Evolutionary conservation across 2,797 vertebrate species (phyloP).

Genomic region (Hozukius guyotensis): DNA sequence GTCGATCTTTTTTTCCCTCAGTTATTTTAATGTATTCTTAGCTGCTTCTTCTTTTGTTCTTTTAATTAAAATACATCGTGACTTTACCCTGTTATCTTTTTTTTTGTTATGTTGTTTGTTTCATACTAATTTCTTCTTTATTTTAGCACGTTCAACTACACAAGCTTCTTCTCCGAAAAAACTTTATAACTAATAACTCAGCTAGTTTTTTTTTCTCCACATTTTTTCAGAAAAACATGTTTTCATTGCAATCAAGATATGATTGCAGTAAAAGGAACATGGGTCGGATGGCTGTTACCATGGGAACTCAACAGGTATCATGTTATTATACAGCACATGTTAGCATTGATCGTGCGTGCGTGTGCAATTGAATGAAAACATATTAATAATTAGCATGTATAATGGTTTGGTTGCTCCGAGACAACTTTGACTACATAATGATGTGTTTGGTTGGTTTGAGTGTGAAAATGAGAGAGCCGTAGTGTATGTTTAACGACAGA

Average conservation of each 20-base stretch:
- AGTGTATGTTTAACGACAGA: slow-evolving; percentile 1
- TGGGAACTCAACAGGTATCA: background rate
- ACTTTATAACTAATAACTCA: background rate
- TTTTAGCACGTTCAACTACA: background rate
- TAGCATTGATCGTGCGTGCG: background rate
- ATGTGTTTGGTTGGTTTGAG: slow-evolving; percentile 46
- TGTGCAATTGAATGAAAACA: slow-evolving; percentile 32
- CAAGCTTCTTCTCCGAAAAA: background rate
- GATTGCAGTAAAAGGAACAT: background rate
- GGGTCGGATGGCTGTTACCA: background rate
- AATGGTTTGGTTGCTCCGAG: slow-evolving; percentile 66
- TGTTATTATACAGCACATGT: background rate
- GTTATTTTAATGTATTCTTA: background rate
- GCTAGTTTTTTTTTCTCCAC: background rate
- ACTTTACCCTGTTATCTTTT: background rate
- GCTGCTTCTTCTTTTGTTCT: background rate
- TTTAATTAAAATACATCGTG: background rate
- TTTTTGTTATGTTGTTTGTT: background rate
- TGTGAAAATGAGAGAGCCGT: background rate
- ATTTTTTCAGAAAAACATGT: background rate
- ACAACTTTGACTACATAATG: slow-evolving; percentile 63
- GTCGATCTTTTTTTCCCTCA: too few species aligned
- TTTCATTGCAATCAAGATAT: background rate
- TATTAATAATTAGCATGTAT: slow-evolving; percentile 71
- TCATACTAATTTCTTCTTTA: background rate